Conservation (phyloP, 2,797 vertebrate genomes). For the Galago senegalensis region DNA sequence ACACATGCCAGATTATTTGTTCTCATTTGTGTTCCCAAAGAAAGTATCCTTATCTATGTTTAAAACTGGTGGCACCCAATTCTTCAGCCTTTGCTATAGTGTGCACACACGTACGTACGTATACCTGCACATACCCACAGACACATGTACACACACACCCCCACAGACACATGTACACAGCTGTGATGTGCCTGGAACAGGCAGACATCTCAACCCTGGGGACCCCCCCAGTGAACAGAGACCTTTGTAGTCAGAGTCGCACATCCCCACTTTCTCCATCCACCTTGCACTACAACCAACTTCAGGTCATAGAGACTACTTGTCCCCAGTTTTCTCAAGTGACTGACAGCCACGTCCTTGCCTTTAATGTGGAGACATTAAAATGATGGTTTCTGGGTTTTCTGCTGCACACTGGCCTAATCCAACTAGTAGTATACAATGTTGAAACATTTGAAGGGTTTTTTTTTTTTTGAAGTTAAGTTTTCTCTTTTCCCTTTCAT, state of each 20-base stretch:
- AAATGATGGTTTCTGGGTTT: background rate
- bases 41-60: background rate
- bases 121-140: too few relatives aligned
- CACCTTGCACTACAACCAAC: too few relatives aligned
- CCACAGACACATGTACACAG: background rate
- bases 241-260: background rate
- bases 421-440: background rate
- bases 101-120: background rate
- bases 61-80: background rate
- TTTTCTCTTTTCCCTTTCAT: background rate
- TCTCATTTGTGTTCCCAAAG: background rate
- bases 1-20: background rate
- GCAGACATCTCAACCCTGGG: background rate
- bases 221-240: background rate
- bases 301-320: rapidly evolving
- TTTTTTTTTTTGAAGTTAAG: background rate
- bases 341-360: background rate
- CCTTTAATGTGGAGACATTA: background rate
- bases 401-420: background rate
- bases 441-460: background rate
- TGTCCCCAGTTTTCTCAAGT: background rate
- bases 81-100: background rate
- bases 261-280: rapidly evolving
- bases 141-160: background rate
- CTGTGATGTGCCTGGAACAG: background rate